These are phyloP conservation scores for Enteromius treurensis DNA, from an alignment of 2,797 vertebrate species.

Conservation along the genomic window DNA sequence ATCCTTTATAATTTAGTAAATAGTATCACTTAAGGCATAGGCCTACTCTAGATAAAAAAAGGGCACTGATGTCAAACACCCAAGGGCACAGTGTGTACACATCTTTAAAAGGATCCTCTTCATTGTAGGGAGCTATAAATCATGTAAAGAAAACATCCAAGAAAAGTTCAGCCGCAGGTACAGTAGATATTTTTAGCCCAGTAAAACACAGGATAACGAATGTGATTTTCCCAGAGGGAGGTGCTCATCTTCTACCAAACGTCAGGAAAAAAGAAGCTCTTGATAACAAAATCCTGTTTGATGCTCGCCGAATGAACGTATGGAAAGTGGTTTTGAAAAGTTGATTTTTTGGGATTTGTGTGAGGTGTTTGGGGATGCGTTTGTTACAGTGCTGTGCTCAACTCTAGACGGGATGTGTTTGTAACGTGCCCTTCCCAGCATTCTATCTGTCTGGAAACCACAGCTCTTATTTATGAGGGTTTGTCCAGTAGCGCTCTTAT, in stretches of 20 bases:
- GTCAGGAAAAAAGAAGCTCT: conserved; percentile 55
- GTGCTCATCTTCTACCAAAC: conserved; percentile 58
- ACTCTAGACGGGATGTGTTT: conserved; percentile 67
- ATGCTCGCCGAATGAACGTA: background rate
- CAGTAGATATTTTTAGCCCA: conserved; percentile 71
- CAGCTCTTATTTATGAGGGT: conserved; percentile 79
- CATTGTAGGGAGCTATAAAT: conserved; percentile 53
- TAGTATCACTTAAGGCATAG: conserved; percentile 9
- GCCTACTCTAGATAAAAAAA: conserved; percentile 32
- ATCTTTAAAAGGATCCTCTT: conserved; percentile 10
- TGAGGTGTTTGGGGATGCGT: conserved; percentile 49
- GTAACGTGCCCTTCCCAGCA: conserved; percentile 68
- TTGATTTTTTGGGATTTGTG: conserved; percentile 28
- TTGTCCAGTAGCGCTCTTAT: conserved; percentile 80
- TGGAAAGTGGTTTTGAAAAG: conserved; percentile 18
- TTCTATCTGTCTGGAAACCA: conserved; percentile 77
- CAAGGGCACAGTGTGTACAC: conserved; percentile 9
- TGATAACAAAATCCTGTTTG: conserved; percentile 50
- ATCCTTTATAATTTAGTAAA: conserved; percentile 7
- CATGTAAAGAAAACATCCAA: conserved; percentile 62
- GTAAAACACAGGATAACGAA: conserved; percentile 70
- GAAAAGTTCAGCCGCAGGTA: conserved; percentile 54
- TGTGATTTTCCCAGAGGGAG: conserved; percentile 72
- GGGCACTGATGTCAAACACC: conserved; percentile 32
- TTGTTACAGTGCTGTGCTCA: conserved; percentile 30